phyloP scores from a whole-genome alignment of 2,888 invertebrate species.

The Napeogenes inachia region DNA sequence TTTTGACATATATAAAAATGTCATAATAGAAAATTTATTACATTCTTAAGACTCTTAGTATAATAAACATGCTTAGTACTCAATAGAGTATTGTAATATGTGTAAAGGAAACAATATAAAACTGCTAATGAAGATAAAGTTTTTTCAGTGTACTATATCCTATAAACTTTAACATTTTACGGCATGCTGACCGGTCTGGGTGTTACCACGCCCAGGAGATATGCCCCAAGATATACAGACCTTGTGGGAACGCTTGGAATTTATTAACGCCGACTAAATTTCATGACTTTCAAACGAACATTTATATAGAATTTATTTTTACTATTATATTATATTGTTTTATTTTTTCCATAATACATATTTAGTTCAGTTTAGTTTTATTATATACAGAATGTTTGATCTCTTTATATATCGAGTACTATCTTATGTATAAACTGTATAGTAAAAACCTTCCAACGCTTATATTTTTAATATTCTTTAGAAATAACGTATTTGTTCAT shows the following conservation, averaged over 20 bases:
- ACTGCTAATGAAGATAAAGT: background rate
- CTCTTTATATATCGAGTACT: too few relatives aligned
- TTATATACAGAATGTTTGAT: too few relatives aligned
- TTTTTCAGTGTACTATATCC: background rate
- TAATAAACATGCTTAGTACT: too few relatives aligned
- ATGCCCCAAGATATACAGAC: slow-evolving; percentile 26
- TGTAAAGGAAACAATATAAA: background rate
- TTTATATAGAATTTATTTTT: background rate
- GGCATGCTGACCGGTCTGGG: background rate
- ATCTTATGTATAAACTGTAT: too few relatives aligned
- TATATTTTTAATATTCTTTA: too few relatives aligned
- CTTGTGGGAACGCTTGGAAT: slow-evolving; percentile 22
- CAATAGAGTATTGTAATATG: background rate
- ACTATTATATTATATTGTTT: background rate
- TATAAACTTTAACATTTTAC: background rate
- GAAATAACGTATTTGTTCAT: too few relatives aligned
- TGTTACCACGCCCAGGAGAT: slow-evolving; percentile 21
- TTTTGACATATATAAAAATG: too few relatives aligned
- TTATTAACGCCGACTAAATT: slow-evolving; percentile 20
- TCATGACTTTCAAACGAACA: background rate
- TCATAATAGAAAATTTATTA: too few relatives aligned
- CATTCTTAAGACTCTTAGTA: too few relatives aligned
- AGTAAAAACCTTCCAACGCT: too few relatives aligned
- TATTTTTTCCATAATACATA: too few relatives aligned
- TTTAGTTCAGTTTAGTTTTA: too few relatives aligned